A percentile compares a stretch with the other conserved stretches of the same genome.
phyloP scores from a whole-genome alignment of 2,888 invertebrate species.

The Escarpia spicata region DNA sequence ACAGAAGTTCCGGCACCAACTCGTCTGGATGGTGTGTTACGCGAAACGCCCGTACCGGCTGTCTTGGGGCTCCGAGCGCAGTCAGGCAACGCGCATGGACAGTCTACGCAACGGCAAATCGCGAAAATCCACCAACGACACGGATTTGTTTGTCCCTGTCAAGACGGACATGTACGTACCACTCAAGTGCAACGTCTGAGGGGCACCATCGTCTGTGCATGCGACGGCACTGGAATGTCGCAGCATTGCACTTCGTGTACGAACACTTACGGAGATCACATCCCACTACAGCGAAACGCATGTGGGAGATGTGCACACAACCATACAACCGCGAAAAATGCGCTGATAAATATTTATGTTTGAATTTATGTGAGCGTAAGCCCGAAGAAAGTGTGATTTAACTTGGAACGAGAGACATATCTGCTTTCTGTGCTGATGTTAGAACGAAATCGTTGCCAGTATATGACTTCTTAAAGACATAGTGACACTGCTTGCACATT shows the following conservation, averaged over 20 bases:
- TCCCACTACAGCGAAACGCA: too few relatives aligned
- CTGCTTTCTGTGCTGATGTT: too few relatives aligned
- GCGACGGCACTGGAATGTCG: neutral
- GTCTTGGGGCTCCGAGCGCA: constrained; percentile 17
- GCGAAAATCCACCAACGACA: neutral
- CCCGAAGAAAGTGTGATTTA: too few relatives aligned
- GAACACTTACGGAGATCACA: too few relatives aligned
- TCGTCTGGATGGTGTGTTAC: constrained; percentile 44
- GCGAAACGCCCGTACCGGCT: constrained; percentile 30
- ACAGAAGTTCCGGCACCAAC: constrained; percentile 45
- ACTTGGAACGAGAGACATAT: too few relatives aligned
- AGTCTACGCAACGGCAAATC: neutral
- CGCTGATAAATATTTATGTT: neutral
- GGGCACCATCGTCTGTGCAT: neutral
- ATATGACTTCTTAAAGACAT: too few relatives aligned
- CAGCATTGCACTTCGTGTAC: too few relatives aligned
- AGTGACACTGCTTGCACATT: too few relatives aligned
- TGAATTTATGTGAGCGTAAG: too few relatives aligned
- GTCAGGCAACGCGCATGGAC: constrained; percentile 12
- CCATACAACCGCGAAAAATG: neutral
- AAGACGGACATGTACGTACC: neutral
- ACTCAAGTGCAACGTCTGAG: neutral
- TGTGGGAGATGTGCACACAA: neutral
- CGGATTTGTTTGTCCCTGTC: neutral
- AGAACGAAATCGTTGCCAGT: too few relatives aligned